These are phyloP conservation scores for Neosalanx taihuensis DNA, from an alignment of 2,797 vertebrate genomes.

Conservation along the genomic window DNA sequence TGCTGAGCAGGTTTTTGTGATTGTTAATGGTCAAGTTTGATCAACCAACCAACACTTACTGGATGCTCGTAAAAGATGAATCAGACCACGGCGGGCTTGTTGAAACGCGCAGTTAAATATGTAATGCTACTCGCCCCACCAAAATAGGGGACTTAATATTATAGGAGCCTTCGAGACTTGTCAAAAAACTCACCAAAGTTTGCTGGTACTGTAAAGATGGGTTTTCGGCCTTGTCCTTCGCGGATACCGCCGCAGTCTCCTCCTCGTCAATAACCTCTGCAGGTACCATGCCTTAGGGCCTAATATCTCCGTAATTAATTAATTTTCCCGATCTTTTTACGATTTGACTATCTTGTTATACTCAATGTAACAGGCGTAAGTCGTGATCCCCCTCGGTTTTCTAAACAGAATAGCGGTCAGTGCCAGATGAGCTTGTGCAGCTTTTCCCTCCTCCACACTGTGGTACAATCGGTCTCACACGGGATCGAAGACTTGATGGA, in stretches of 20 bases:
- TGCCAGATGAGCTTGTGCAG: constrained; percentile 50
- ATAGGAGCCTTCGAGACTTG: constrained; percentile 17
- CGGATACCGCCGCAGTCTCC: constrained; percentile 63
- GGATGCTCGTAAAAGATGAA: too few species aligned
- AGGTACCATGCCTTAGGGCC: constrained; percentile 13
- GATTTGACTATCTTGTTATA: constrained; percentile 39
- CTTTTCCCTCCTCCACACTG: constrained; percentile 40
- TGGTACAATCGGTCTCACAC: constrained; percentile 24
- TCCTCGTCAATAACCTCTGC: constrained; percentile 36
- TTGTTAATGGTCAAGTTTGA: too few species aligned
- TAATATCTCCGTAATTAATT: constrained; percentile 37
- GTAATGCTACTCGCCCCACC: neutral
- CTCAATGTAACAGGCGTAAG: constrained; percentile 59
- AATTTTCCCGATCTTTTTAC: constrained; percentile 32
- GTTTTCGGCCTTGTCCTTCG: constrained; percentile 66
- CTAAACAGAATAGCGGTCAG: constrained; percentile 32
- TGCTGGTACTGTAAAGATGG: constrained; percentile 75
- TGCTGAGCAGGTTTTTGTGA: neutral
- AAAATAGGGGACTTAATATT: neutral
- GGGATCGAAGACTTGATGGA: constrained; percentile 39
- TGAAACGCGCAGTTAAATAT: neutral
- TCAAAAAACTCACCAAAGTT: constrained; percentile 76
- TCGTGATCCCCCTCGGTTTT: constrained; percentile 23
- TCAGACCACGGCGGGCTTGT: neutral
- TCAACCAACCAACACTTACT: neutral